These are phyloP conservation scores for Siphonodentalium dalli DNA, from an alignment of 2,888 invertebrate species.

Conservation along the genomic window DNA sequence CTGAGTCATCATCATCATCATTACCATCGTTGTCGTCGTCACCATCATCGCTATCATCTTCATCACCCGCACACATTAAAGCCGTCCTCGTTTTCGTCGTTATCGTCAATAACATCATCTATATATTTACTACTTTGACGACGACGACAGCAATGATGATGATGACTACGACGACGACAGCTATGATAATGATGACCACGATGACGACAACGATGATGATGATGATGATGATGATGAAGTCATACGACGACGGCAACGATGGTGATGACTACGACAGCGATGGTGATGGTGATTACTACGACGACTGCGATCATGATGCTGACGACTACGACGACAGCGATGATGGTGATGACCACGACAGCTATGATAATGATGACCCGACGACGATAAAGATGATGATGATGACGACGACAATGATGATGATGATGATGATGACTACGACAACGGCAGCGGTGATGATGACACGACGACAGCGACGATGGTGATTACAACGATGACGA, in stretches of 20 bases:
- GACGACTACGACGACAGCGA: conserved; percentile 4
- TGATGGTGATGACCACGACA: conserved; percentile 13
- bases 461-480: too few relatives aligned
- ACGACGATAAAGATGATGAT: conserved; percentile 17
- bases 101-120: too few relatives aligned
- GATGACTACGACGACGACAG: conserved; percentile 5
- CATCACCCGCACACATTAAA: too few relatives aligned
- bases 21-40: too few relatives aligned
- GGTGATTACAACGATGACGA: too few relatives aligned
- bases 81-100: too few relatives aligned
- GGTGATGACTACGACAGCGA: not conserved
- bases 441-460: conserved; percentile 2
- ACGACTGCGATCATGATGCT: conserved; percentile 11
- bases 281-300: conserved; percentile 6
- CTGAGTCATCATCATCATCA: too few relatives aligned
- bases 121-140: too few relatives aligned
- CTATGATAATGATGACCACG: not conserved
- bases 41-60: too few relatives aligned
- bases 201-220: not conserved
- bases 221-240: not conserved
- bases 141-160: conserved; percentile 2
- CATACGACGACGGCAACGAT: not conserved
- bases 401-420: conserved; percentile 16
- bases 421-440: conserved; percentile 15
- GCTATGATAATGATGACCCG: conserved; percentile 9